Evolutionary conservation across 1,140 invertebrate species (phyloP), one percentile per base, ranked within the genome.

Genomic region (Caenorhabditis brenneri): DNA sequence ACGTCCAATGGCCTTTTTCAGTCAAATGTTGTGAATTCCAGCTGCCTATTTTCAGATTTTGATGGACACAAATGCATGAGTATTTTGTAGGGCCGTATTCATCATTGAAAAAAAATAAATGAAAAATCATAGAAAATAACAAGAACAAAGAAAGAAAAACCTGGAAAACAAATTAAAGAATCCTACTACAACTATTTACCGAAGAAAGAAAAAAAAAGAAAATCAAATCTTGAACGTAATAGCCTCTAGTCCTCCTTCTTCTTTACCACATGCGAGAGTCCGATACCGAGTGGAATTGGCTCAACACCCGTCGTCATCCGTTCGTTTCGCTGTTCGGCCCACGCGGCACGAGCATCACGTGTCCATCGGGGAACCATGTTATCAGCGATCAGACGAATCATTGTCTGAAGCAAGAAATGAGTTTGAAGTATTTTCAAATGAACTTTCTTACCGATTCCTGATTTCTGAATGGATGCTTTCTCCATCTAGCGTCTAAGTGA

Each of bases 401-500:
- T 88, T 29, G 78, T 82, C 88, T 88, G 42, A 65, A 89, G 69
- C 27, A 15, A 86, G 9, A 15, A 10, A 81, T 24, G 19, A 6
- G 7, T 0, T 27, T 29, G 10, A 7, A 12, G 12, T 12, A 27
- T 10, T 10, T 1, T 27, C 22, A 27, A 55, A 1, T 42, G 36
- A 74, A 19, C 36, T 6, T 65, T 31, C 46, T 27, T n/a, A 89
- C 88, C 27, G 88, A 83, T 82, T 90, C 89, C 49, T 90, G 88
- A 74, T 90, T 90, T 69, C 89, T 58, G 85, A 87, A 90, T 5
- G 89, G 89, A 79, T 90, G 90, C 36, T 89, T 91, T 33, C 82
- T 84, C 90, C 89, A 91, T 78, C 86, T 84, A 15, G 89, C 89
- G 22, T 85, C 74, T 27, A 87, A 53, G 84, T 90, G 90, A 12